Base-by-base conservation (phyloP, 2,113 vertebrate genomes). In the Eulemur macaco region DNA sequence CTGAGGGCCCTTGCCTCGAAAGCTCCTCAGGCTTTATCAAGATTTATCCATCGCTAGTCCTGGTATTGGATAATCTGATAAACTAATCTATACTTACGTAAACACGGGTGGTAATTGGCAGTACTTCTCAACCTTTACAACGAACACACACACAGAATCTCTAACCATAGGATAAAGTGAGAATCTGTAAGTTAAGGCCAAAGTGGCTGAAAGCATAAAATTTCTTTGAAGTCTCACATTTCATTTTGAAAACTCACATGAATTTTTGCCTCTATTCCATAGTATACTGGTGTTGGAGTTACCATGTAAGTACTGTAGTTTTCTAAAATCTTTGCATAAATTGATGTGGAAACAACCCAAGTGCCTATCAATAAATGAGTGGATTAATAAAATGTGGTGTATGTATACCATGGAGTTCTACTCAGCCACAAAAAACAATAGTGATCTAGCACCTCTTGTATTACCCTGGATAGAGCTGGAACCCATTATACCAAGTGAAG, bases 181-280 rank as follows among this genome's bases (percentile, higher is more conserved):
- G 54, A 68, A 74, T 77, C 20, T 69, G 25, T n/a, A 90, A 5
- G 52, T 60, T 50, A 80, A 91, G 47, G 68, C 29, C 69, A 82
- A 89, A 85, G 54, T 87, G 37, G 54, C 20, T 73, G 29, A 68
- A 96, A 54, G 31, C 45, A 37, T 63, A 83, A 60, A 37, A 56
- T 78, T 77, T 94, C 45, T 91, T 80, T 50, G 37, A 86, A 84
- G 52, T 71, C 47, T 88, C 66, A 77, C 37, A 66, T 76, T 94
- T 83, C 73, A 60, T 85, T 96, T 95, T 78, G 80, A 94, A 97
- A 91, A 90, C 8, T 34, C 13, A 39, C 42, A 31, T 60, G 66
- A 89, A 81, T 89, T 96, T 94, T 84, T 77, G 88, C 73, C 91
- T 94, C 58, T 82, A 77, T 42, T 47, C n/a, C 37, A 63, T 77